Percentiles rank a stretch among this genome's conserved stretches.
phyloP scores from a whole-genome alignment of 2,888 invertebrate genomes.

The Tethea ocularis region DNA sequence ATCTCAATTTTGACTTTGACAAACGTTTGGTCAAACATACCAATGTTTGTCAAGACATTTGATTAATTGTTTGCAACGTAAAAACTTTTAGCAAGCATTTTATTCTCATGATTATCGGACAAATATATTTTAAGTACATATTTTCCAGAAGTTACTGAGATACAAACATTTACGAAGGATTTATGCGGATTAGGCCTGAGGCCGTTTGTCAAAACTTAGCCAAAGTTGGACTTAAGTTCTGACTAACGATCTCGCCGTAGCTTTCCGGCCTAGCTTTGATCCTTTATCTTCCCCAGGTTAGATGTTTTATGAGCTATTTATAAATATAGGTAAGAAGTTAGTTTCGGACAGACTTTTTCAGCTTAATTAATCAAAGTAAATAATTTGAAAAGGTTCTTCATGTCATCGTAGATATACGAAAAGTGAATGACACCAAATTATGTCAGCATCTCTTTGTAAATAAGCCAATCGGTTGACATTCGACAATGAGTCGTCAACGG shows the following conservation, averaged over 20 bases:
- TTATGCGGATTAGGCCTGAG: conserved; percentile 20
- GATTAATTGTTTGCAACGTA: background rate
- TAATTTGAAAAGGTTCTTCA: too few relatives aligned
- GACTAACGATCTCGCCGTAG: conserved; percentile 29
- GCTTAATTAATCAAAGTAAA: too few relatives aligned
- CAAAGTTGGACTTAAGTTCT: conserved; percentile 27
- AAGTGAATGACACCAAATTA: too few relatives aligned
- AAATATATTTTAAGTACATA: background rate
- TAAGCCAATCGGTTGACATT: too few relatives aligned
- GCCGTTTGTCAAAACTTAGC: conserved; percentile 30
- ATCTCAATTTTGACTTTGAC: conserved; percentile 9
- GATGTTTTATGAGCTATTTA: background rate
- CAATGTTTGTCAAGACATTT: conserved; percentile 3
- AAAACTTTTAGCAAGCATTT: background rate
- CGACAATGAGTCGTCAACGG: too few relatives aligned
- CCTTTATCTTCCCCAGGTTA: conserved; percentile 5
- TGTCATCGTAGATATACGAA: too few relatives aligned
- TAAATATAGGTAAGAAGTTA: background rate
- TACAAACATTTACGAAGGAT: conserved; percentile 29
- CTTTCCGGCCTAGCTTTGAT: conserved; percentile 21
- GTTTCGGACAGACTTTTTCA: background rate
- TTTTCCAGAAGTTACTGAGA: conserved; percentile 18
- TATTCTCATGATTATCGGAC: background rate
- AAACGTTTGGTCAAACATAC: conserved; percentile 10
- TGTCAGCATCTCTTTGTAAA: too few relatives aligned